Evolutionary conservation across 2,113 vertebrate genomes (phyloP).

Genomic region (cattle (Bos taurus)): ARS-UCD2.0 NC_037341.1:47504001-47504500

Average conservation of each 20-base stretch:
- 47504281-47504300: neutral
- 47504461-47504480: neutral
- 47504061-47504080: neutral
- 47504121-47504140: neutral
- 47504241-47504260: neutral
- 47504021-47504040: neutral
- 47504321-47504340: neutral
- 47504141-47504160: neutral
- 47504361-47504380: neutral
- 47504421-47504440: neutral
- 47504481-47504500: neutral
- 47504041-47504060: neutral
- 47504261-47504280: neutral
- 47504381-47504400: neutral
- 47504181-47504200: neutral
- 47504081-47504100: neutral
- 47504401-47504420: neutral
- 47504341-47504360: neutral
- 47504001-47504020: neutral
- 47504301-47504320: neutral
- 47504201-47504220: neutral
- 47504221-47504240: neutral
- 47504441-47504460: neutral
- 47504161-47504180: neutral
- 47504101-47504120: neutral